Percentiles rank a stretch among this genome's conserved stretches.
These are phyloP conservation scores for Litoditis marina DNA, from an alignment of 2,888 invertebrate species.

Conservation along the genomic window DNA sequence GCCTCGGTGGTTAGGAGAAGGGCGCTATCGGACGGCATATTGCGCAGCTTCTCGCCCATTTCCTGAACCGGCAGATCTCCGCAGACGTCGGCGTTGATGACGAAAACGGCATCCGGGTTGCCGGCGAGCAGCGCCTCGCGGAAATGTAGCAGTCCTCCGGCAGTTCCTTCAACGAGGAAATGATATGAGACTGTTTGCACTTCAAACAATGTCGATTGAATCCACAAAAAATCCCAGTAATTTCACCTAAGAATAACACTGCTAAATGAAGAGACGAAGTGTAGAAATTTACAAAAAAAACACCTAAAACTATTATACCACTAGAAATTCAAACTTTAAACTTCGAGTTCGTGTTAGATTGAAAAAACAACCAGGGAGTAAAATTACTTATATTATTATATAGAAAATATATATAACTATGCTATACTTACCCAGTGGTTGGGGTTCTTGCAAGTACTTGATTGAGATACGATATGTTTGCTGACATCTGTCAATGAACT, in stretches of 20 bases:
- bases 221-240: too few relatives aligned
- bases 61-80: slow-evolving; percentile 84
- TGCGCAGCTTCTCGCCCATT: slow-evolving; percentile 66
- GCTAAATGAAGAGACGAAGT: too few relatives aligned
- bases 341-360: neutral
- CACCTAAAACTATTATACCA: too few relatives aligned
- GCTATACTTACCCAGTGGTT: slow-evolving; percentile 72
- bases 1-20: slow-evolving; percentile 65
- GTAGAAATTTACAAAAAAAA: slow-evolving; percentile 8
- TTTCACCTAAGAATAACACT: too few relatives aligned
- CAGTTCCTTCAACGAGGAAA: too few relatives aligned
- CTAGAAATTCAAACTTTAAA: neutral
- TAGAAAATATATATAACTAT: too few relatives aligned
- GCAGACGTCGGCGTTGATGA: slow-evolving; percentile 95
- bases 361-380: neutral
- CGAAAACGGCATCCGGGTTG: slow-evolving; percentile 69
- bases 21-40: slow-evolving; percentile 30
- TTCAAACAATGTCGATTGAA: too few relatives aligned
- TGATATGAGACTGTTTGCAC: too few relatives aligned
- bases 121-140: slow-evolving; percentile 73
- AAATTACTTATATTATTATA: neutral
- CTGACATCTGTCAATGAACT: slow-evolving; percentile 76
- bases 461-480: slow-evolving; percentile 50
- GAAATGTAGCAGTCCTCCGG: slow-evolving; percentile 93
- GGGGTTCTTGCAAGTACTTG: slow-evolving; percentile 84